Conservation (phyloP, 2,888 invertebrate genomes). For the Papilio demoleus region DNA sequence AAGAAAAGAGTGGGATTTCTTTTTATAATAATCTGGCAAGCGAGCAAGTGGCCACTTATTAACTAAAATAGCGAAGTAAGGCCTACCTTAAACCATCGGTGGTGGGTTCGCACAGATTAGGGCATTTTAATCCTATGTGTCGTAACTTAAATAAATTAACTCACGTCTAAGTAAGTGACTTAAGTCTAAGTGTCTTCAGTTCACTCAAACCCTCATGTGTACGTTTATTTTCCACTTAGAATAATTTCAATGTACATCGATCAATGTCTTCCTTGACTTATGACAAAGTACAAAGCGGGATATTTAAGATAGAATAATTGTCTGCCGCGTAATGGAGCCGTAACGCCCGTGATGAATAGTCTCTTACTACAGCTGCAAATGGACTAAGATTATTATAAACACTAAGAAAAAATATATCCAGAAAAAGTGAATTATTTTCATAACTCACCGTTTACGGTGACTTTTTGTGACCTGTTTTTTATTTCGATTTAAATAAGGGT, state of each 20-base stretch:
- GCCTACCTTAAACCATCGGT: too few species aligned
- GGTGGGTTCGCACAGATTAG: too few species aligned
- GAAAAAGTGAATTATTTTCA: neutral
- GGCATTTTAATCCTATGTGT: too few species aligned
- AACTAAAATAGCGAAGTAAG: too few species aligned
- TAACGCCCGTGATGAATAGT: slow-evolving; percentile 18
- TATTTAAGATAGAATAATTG: slow-evolving; percentile 32
- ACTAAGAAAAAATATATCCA: neutral
- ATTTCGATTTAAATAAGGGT: too few species aligned
- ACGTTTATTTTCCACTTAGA: slow-evolving; percentile 18
- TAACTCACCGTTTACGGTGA: too few species aligned
- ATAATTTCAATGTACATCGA: slow-evolving; percentile 21
- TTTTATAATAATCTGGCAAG: too few species aligned
- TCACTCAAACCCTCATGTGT: neutral
- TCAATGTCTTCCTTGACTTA: slow-evolving; percentile 18
- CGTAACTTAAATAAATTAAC: too few species aligned
- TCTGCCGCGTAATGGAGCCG: slow-evolving; percentile 21
- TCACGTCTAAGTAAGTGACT: neutral
- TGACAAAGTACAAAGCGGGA: slow-evolving; percentile 21
- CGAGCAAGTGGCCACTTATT: too few species aligned
- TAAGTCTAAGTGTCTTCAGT: too few species aligned
- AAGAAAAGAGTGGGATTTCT: too few species aligned
- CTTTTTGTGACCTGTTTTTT: too few species aligned
- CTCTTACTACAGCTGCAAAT: slow-evolving; percentile 4
- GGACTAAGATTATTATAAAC: slow-evolving; percentile 16